Evolutionary conservation across 2,888 invertebrate genomes (phyloP), one percentile per base, ranked within the genome.

Genomic region (Teleogryllus oceanicus): DNA sequence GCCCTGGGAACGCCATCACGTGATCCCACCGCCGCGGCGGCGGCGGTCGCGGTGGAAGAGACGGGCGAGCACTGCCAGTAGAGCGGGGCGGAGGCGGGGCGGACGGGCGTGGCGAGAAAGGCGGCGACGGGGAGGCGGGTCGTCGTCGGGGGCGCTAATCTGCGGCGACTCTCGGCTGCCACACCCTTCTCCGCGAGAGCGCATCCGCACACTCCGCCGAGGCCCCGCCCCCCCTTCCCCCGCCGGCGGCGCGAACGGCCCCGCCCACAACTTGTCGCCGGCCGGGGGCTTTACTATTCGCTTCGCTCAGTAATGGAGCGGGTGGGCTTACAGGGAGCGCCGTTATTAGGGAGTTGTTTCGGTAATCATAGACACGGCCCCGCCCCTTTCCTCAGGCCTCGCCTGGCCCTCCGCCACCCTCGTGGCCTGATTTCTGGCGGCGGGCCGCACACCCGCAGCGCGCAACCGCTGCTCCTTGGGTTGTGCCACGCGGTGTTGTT

Each of bases 1-100:
- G n/a, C 62, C 62, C 62, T 62, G 62, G 62, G 62, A 62, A 62
- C 62, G 62, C n/a, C n/a, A 62, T 62, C 62, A 62, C 62, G n/a
- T 62, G 62, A 62, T 62, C 62, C 62, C 16, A 4, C 62, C 16
- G 3, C 62, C 16, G 62, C n/a, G 12, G 51, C 51, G 51, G 18
- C 51, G 62, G 62, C 62, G 62, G 62, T 18, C 13, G 62, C 62
- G 10, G 62, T 62, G 62, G 62, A 13, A 62, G n/a, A 37, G 37
- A 37, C 37, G 37, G 37, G 37, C n/a, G 62, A n/a, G n/a, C 8
- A 12, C 62, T 62, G 62, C 62, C 37, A 1, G 13, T 12, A n/a
- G 12, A 18, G 62, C n/a, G 62, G 3, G 62, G 62, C 12, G 16
- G 62, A 3, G n/a, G 3, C 62, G 62, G 16, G 13, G 4, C 62